Percentiles rank a stretch among this genome's conserved stretches.
Conservation (phyloP, 1,140 invertebrate species). For the Drosophila setifemur region DNA sequence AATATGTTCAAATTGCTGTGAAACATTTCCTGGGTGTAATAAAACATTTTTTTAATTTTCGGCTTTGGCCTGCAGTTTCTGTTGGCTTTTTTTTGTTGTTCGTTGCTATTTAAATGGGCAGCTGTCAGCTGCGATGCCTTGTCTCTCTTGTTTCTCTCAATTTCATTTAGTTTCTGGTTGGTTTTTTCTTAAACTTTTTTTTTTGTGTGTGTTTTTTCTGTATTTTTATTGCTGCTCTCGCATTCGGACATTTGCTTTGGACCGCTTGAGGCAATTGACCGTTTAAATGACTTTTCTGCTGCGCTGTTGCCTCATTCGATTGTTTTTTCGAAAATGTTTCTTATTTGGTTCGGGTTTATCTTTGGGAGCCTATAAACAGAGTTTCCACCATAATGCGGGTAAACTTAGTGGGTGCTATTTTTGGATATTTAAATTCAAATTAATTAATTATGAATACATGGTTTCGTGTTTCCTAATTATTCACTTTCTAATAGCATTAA, state of each 20-base stretch:
- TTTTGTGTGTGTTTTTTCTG: slow-evolving; percentile 1
- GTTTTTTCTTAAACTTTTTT: too few relatives aligned
- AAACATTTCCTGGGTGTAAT: background rate
- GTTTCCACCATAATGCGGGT: slow-evolving; percentile 19
- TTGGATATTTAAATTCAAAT: too few relatives aligned
- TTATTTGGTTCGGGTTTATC: slow-evolving; percentile 13
- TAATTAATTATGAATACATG: too few relatives aligned
- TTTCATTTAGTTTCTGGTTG: slow-evolving; percentile 37
- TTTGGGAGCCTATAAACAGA: background rate
- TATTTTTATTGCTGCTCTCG: slow-evolving; percentile 39
- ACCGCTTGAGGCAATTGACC: slow-evolving; percentile 72
- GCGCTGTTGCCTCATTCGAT: slow-evolving; percentile 22
- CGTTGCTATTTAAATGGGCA: slow-evolving; percentile 25
- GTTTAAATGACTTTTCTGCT: slow-evolving; percentile 69
- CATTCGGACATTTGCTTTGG: slow-evolving; percentile 35
- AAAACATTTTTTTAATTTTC: slow-evolving; percentile 13
- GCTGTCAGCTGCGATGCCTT: slow-evolving; percentile 31
- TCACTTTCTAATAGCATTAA: too few relatives aligned
- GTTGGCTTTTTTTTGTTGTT: background rate
- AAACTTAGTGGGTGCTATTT: background rate
- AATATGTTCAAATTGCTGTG: background rate
- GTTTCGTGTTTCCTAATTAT: too few relatives aligned
- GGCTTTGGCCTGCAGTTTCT: slow-evolving; percentile 23
- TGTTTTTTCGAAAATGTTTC: slow-evolving; percentile 25
- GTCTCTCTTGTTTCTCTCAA: background rate